phyloP scores from a whole-genome alignment of 2,888 invertebrate genomes.

The Argyresthia goedartella region DNA sequence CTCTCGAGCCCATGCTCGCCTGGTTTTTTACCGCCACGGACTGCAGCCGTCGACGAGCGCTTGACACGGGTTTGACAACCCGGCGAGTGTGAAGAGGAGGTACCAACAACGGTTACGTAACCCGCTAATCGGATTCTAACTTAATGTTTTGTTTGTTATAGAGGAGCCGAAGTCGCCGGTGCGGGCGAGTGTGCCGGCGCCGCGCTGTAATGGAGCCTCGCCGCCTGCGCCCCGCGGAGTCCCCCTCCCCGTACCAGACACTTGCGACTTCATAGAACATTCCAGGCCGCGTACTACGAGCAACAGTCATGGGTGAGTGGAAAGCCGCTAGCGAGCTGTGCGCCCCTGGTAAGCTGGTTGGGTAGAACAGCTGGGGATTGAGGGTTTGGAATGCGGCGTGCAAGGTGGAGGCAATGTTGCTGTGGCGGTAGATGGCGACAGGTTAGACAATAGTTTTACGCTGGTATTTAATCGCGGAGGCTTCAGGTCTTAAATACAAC shows the following conservation, averaged over 20 bases:
- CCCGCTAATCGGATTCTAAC: background rate
- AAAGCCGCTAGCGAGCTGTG: conserved; percentile 14
- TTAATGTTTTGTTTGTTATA: conserved; percentile 33
- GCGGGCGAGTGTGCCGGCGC: conserved; percentile 48
- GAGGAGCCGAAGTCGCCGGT: conserved; percentile 62
- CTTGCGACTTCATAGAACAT: conserved; percentile 63
- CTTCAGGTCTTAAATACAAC: too few species aligned
- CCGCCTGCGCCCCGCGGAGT: conserved; percentile 16
- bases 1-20: conserved; percentile 41
- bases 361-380: conserved; percentile 52
- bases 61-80: conserved; percentile 2
- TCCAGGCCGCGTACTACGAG: conserved; percentile 63
- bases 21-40: conserved; percentile 68
- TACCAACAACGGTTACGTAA: background rate
- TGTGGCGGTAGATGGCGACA: background rate
- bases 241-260: conserved; percentile 18
- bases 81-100: background rate
- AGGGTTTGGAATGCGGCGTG: background rate
- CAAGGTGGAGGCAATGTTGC: background rate
- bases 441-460: background rate
- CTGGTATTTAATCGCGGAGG: background rate
- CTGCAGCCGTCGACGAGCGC: conserved; percentile 35
- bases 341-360: conserved; percentile 44
- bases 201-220: conserved; percentile 46
- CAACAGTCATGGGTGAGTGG: background rate